phyloP scores from a whole-genome alignment of 1,140 invertebrate genomes.

The Stenopsyche tienmushanensis region DNA sequence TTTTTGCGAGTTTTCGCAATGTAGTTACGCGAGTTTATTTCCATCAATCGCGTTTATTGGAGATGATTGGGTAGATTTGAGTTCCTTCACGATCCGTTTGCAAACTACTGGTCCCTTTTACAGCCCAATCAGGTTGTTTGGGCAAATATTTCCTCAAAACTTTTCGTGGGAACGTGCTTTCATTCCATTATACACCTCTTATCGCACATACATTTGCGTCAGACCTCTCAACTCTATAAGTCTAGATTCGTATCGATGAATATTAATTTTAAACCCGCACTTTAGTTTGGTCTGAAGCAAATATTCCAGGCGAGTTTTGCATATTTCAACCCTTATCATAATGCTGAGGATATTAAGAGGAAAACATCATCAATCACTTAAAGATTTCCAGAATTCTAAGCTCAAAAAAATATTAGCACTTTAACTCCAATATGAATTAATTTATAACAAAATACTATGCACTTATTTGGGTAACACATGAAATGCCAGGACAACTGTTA shows the following conservation, averaged over 20 bases:
- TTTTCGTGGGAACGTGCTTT: not conserved
- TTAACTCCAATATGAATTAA: too few relatives aligned
- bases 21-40: not conserved
- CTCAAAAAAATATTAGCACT: too few relatives aligned
- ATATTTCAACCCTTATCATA: not conserved
- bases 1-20: not conserved
- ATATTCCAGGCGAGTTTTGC: not conserved
- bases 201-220: not conserved
- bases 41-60: not conserved
- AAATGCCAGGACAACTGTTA: too few relatives aligned
- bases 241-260: not conserved
- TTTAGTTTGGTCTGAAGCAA: not conserved
- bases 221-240: not conserved
- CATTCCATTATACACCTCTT: slow-evolving; percentile 1
- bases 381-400: too few relatives aligned
- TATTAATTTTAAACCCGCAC: slow-evolving; percentile 6
- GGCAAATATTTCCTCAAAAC: slow-evolving; percentile 1
- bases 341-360: too few relatives aligned
- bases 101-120: not conserved
- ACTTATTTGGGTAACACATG: too few relatives aligned
- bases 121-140: slow-evolving; percentile 3
- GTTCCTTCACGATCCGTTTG: not conserved
- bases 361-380: too few relatives aligned
- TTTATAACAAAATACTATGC: too few relatives aligned
- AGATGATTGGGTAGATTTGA: not conserved